Conservation (phyloP, 1,140 invertebrate species). For the Sesamia nonagrioides region DNA sequence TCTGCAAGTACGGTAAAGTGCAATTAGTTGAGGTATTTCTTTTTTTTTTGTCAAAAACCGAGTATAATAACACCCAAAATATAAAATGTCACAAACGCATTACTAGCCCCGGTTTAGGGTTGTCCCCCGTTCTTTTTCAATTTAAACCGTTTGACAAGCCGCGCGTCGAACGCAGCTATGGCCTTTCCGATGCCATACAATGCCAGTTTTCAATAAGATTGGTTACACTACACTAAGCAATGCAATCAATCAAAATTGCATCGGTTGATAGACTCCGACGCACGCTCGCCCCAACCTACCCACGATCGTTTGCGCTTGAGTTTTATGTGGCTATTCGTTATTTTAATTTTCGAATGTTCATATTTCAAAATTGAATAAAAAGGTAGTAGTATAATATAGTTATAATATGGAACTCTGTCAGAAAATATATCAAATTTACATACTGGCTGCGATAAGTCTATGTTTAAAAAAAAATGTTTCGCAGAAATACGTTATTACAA, state of each 20-base stretch:
- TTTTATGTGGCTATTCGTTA: slow-evolving; percentile 40
- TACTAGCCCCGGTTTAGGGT: slow-evolving; percentile 74
- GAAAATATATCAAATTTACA: background rate
- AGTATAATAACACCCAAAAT: slow-evolving; percentile 78
- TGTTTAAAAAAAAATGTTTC: background rate
- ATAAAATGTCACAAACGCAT: slow-evolving; percentile 82
- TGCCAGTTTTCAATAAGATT: slow-evolving; percentile 86
- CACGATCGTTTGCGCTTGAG: slow-evolving; percentile 56
- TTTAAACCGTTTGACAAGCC: slow-evolving; percentile 85
- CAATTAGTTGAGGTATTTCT: slow-evolving; percentile 57
- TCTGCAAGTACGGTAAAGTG: slow-evolving; percentile 39
- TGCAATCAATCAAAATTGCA: slow-evolving; percentile 87
- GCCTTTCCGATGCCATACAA: slow-evolving; percentile 82
- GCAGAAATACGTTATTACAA: background rate
- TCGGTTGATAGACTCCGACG: slow-evolving; percentile 77
- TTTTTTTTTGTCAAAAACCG: slow-evolving; percentile 62
- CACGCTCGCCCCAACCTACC: slow-evolving; percentile 65
- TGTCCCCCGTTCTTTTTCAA: slow-evolving; percentile 85
- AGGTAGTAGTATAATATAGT: no score
- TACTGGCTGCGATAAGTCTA: background rate
- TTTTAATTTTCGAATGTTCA: slow-evolving; percentile 37
- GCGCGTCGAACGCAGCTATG: slow-evolving; percentile 80
- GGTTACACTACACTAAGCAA: slow-evolving; percentile 87
- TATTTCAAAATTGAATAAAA: slow-evolving; percentile 44
- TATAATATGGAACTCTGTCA: background rate